phyloP scores from a whole-genome alignment of 2,888 invertebrate genomes.

The Podabrus alpinus region DNA sequence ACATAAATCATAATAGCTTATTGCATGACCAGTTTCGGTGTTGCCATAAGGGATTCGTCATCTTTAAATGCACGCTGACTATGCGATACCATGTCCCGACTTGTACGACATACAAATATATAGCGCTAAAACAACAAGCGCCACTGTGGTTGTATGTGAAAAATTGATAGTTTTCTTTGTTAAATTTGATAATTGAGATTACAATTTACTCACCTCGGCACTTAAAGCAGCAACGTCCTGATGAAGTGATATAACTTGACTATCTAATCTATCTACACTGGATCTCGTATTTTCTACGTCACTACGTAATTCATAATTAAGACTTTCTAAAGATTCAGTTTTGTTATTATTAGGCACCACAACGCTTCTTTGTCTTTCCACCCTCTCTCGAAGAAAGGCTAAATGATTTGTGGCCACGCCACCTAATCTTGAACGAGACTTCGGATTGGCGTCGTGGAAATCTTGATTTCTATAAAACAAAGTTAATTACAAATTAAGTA shows the following conservation, averaged over 20 bases:
- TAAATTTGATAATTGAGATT: no score
- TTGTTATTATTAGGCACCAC: constrained; percentile 57
- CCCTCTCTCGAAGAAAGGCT: constrained; percentile 65
- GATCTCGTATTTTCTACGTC: constrained; percentile 51
- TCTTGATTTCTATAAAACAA: constrained; percentile 47
- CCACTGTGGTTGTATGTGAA: no score
- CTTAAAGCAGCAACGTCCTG: constrained; percentile 86
- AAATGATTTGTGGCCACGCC: constrained; percentile 54
- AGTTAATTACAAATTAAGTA: background rate
- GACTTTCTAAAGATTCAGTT: constrained; percentile 65
- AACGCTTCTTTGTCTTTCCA: constrained; percentile 70
- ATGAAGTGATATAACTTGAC: constrained; percentile 79
- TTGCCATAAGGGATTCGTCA: no score
- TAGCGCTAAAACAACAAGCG: no score
- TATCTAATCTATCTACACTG: constrained; percentile 75
- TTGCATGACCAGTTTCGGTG: no score
- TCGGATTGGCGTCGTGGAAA: constrained; percentile 44
- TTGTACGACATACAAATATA: no score
- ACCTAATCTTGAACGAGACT: constrained; percentile 45
- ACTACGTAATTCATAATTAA: constrained; percentile 59
- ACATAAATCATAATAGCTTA: no score
- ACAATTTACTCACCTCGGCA: constrained; percentile 67
- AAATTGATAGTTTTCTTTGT: no score
- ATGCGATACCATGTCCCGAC: no score
- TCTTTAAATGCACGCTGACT: no score